Evolutionary conservation across 2,113 vertebrate genomes (phyloP), one percentile per base, ranked within the genome.

Genomic region (Acrocephalus kingi): DNA sequence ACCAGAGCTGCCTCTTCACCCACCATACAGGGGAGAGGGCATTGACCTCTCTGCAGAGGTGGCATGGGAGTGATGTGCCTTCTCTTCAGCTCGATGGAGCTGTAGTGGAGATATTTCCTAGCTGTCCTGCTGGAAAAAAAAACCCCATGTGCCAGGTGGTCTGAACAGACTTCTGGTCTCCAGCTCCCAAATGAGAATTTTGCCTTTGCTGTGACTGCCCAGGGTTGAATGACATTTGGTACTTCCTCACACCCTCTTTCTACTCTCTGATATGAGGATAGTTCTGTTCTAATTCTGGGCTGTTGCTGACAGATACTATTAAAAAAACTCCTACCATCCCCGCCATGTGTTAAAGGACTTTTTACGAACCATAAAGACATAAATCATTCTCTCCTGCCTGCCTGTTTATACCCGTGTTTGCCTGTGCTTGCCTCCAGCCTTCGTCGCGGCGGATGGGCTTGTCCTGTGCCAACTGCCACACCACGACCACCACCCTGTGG

Each of bases 381-480:
- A 51, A 41, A 82, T 39, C 7, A 5, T 31, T 55, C 7, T 9
- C 43, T 82, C 11, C 64, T 35, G 35, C 39, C 77, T 2, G 4
- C 54, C 58, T 55, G 55, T 37, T 91, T 3, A 94, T 4, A 3
- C 41, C 39, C 13, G 6, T 78, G 41, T 93, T 81, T 89, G 68
- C 82, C 76, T 95, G 10, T 19, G 25, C 69, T 96, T 93, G 43
- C 87, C 84, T 85, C 73, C 79, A 99, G 99, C 99, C 99, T 30
- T 99, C 99, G 1, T 99, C 99, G 16, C 98, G 99, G 67, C 98
- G 99, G 88, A 98, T 99, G 90, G 99, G 99, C 59, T 96, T 99
- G 94, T 99, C 99, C 74, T 99, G 99, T 97, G 99, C 99, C 56
- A 99, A 99, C 94, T 99, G 99, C 97, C 99, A 99, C 91, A 99